Base-by-base conservation (phyloP, 2,797 vertebrate genomes). In the Babyrousa celebensis region DNA sequence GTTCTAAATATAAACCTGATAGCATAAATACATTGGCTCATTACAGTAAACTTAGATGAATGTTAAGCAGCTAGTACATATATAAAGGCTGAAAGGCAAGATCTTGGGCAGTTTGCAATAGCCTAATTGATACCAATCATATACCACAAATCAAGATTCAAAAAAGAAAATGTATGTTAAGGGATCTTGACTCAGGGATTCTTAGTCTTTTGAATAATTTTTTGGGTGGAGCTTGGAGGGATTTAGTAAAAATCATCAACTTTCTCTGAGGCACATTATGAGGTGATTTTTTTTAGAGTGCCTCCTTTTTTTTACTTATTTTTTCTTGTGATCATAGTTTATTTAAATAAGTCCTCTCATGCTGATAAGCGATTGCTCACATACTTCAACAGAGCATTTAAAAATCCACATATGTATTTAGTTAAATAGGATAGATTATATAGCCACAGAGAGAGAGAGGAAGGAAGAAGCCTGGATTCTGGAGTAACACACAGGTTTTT, bases 191-290 rank as follows among this genome's bases (percentile, higher is more conserved):
- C 5, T 83, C 6, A 27, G 8, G 17, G 29, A 72, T 74, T 63
- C 75, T 86, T 29, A 80, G 84, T 58, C 48, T 88, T 92, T 75
- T 84, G 58, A 77, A 68, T 29, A 70, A 82, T 77, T 58, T 80
- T 86, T 29, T 9, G 9, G 63, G 36, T 36, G 43, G 27, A 6
- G 23, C 56, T 11, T 1, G 5, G 52, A 83, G 48, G 48, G 10
- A 60, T 4, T 72, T 17, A 9, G 3, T 18, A 95, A 58, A 29
- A 72, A 9, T n/a, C 67, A 54, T 25, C 12, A 67, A 1, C n/a
- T 43, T 1, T 68, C 20, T 23, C 10, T 54, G 15, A n/a, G 52
- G 40, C 7, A 62, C 14, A 43, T 32, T 40, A 60, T 60, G 27
- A 18, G 70, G 74, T 78, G 40, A 3, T 54, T 40, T 78, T 77